Base-by-base conservation (phyloP, 2,113 vertebrate species). In the Isurus oxyrinchus region DNA sequence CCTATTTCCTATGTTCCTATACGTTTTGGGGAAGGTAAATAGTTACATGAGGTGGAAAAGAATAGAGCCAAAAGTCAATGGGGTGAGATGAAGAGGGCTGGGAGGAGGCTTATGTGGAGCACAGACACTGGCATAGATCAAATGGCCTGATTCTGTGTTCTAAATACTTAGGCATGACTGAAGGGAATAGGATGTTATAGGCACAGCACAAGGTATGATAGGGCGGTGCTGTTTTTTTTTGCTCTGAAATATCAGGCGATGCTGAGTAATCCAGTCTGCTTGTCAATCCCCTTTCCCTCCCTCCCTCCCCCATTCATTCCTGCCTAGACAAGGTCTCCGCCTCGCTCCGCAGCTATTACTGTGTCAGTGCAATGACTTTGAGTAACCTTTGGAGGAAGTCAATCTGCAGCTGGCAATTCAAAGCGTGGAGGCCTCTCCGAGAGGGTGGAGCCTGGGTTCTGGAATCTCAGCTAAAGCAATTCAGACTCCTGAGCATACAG, bases 301-400 rank as follows among this genome's bases (percentile, higher is more conserved):
- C 87, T 57, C 25, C 66, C 23, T 44, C 63, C 66, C 94, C 66
- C 66, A 55, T 25, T 14, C 66, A 55, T 25, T 14, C n/a, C 66
- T 72, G 63, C 59, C 19, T 53, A 4, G 67, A 95, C 94, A 53
- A 5, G 7, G 49, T 61, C 61, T 25, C 19, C 16, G n/a, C 25
- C 44, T 95, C 40, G 19, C 49, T 67, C 94, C 40, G 8, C 27
- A 53, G 5, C 40, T 49, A 31, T 27, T 14, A 72, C 94, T 67
- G 63, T 67, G 94, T 53, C 94, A 72, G 94, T 95, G 63, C 94
- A 95, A 72, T 53, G 66, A 72, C 94, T 95, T 35, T 11, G 25
- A 95, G 94, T 72, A 95, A 95, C 66, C 94, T 72, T 69, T 55
- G 94, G 49, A 31, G 27, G 44, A 55, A 31, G 27, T 66, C 66